Base-by-base conservation (phyloP, 2,888 invertebrate genomes). In the Panzeria rudis region DNA sequence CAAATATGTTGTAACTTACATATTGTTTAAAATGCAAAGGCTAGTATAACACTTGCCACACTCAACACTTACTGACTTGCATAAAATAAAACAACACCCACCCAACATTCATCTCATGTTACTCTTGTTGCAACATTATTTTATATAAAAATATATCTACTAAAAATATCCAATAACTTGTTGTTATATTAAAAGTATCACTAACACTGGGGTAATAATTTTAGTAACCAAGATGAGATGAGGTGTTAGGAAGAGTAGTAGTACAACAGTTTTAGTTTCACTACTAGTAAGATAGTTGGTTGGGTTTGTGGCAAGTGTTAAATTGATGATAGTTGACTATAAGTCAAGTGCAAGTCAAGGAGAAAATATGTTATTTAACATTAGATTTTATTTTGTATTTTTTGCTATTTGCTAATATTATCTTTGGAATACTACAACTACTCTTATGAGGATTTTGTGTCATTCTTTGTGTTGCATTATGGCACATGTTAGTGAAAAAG, bases 291-390 rank as follows among this genome's bases (percentile, higher is more conserved):
- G 23, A 17, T 66, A 35, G 64, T 59, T 17, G 47, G 47, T 47
- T 35, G 62, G 25, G 11, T 23, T 64, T 25, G 76, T 79, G 64
- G 85, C 72, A 87, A 87, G 87, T 87, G 86, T 88, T 85, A 88
- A 87, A 88, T 86, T 88, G 87, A 88, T 88, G 87, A 86, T 88
- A 86, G 87, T 87, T 83, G 86, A 87, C 86, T 85, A 75, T 86
- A 87, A 88, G 88, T 88, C 88, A 87, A 88, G 87, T 87, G 87
- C 73, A 85, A 85, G 81, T 85, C 85, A 85, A 85, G 85, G 75
- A 82, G 78, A 85, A 82, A 85, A 85, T 81, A 69, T 82, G 69
- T 76, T 82, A 76, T 82, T 82, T 76, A 75, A 75, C 52, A 76
- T 82, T 52, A 66, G 32, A 61, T 69, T 25, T 47, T 59, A 25